Evolutionary conservation across 2,113 vertebrate species (phyloP).

Genomic region (Geococcyx californianus): DNA sequence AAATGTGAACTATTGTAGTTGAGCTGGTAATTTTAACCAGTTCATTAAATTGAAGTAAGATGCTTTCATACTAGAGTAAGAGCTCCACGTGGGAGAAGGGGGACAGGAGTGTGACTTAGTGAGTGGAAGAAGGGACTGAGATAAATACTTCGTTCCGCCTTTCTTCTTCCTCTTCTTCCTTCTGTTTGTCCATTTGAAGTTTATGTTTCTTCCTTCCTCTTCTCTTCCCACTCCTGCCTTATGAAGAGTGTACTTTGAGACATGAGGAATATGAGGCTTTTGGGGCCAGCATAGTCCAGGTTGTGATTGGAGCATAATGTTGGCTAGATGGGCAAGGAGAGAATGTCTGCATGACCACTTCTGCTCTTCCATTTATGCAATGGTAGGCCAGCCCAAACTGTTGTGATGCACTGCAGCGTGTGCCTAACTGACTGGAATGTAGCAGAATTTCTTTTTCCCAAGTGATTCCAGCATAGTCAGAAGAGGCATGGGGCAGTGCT

Average conservation of each 20-base stretch:
- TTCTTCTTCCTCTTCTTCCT: background rate
- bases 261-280: fast-evolving
- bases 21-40: background rate
- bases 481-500: background rate
- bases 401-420: fast-evolving
- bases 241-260: background rate
- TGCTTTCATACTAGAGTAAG: background rate
- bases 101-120: background rate
- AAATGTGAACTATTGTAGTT: background rate
- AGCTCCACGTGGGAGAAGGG: fast-evolving
- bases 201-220: background rate
- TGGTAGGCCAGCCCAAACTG: background rate
- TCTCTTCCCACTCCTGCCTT: background rate
- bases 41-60: background rate
- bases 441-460: background rate
- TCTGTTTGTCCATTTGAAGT: background rate
- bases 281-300: background rate
- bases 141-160: background rate
- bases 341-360: background rate
- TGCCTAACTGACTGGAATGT: fast-evolving
- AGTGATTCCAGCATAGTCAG: background rate
- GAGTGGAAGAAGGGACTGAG: background rate
- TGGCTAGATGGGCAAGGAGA: background rate
- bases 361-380: background rate
- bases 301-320: background rate